Evolutionary conservation across 30 jellyfish, hydroid and myxozoan genomes (phyloP).

Genomic region (Hydractinia echinata): DNA sequence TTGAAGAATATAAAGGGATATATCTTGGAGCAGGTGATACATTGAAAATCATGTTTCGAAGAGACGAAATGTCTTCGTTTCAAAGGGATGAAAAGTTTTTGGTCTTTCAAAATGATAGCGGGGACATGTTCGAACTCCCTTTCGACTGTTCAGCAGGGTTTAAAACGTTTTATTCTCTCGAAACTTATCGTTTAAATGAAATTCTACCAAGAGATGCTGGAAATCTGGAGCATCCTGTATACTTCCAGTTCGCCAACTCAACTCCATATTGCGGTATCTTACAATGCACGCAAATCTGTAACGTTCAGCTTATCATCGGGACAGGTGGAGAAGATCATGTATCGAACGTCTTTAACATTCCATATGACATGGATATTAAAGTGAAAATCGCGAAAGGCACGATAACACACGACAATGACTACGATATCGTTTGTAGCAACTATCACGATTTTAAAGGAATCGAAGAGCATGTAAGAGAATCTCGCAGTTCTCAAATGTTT

Average conservation of each 20-base stretch:
- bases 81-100: no score
- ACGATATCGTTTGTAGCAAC: conserved; percentile 43
- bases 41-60: no score
- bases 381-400: conserved; percentile 58
- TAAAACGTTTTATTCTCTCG: no score
- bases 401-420: conserved; percentile 40
- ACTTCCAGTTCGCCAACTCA: no score
- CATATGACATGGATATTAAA: conserved; percentile 51
- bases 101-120: no score
- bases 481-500: background rate
- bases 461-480: background rate
- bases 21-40: no score
- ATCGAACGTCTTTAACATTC: conserved; percentile 48
- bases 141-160: no score
- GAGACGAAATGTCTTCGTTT: no score
- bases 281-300: conserved; percentile 15
- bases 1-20: background rate
- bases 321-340: conserved; percentile 51
- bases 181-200: no score
- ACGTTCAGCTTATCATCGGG: conserved; percentile 48
- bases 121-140: no score
- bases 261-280: background rate
- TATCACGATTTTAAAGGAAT: conserved; percentile 32
- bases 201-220: no score
- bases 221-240: no score